A percentile compares a stretch with the other conserved stretches of the same genome.
Evolutionary conservation across 2,888 invertebrate genomes (phyloP).

Genomic region (Smittia sp.): DNA sequence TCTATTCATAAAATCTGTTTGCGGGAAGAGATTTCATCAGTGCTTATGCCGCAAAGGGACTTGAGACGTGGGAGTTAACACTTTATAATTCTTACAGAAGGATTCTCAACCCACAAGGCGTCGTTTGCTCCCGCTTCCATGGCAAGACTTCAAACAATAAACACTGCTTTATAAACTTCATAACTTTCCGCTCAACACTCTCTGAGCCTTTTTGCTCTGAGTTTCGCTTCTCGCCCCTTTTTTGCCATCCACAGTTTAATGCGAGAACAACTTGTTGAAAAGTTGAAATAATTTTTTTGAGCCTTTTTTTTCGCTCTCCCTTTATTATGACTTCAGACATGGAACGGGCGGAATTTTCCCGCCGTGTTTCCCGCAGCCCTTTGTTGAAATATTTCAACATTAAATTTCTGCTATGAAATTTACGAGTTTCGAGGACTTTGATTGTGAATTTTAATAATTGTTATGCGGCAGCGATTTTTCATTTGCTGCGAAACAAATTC

Average conservation of each 20-base stretch:
- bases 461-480: slow-evolving; percentile 21
- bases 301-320: not conserved
- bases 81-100: not conserved
- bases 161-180: not conserved
- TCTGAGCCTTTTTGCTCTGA: not conserved
- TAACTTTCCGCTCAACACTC: not conserved
- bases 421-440: not conserved
- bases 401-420: not conserved
- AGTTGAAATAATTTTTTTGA: slow-evolving; percentile 3
- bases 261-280: slow-evolving; percentile 14
- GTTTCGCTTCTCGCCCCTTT: not conserved
- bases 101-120: not conserved
- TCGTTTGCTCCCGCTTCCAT: not conserved
- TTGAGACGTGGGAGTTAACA: not conserved
- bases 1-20: not conserved
- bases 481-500: not conserved
- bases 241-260: not conserved
- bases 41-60: not conserved
- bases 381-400: not conserved
- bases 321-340: slow-evolving; percentile 4
- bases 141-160: not conserved
- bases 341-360: not conserved
- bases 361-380: not conserved
- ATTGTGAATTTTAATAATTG: not conserved
- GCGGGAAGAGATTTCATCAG: not conserved